Base-by-base conservation (phyloP, 2,888 invertebrate genomes). In the Acanthopleura granulata region DNA sequence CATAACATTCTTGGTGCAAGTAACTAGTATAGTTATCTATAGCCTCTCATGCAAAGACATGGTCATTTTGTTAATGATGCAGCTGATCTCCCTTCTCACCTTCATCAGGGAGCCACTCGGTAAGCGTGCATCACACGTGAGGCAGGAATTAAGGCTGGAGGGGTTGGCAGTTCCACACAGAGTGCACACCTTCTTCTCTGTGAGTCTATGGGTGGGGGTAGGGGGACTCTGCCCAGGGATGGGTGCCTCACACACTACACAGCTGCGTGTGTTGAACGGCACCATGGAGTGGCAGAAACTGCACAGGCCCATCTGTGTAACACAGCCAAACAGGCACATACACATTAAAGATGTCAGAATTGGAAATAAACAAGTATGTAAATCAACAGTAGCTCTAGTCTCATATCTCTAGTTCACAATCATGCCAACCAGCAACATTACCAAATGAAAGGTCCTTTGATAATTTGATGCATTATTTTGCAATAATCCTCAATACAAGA, bases 241-340 rank as follows among this genome's bases (percentile, higher is more conserved):
- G 0, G 88, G 88, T 14, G 87, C 88, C 79, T 90, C 90, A 83
- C 90, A 90, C 12, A 90, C 86, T 16, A 90, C 82, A 81, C 90
- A 90, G 9, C 83, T 84, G 16, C 83, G 73, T 6, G 87, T 86
- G 79, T 89, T 90, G 79, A 90, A 87, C 9, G 90, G 90, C 14
- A 90, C 89, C 27, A 86, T 77, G 4, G 89, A 86, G 74, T 87
- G 85, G 77, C 90, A 90, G 81, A 86, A 85, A 18, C 87, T 84
- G 84, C 90, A 90, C 66, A 84, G 85, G 15, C 89, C 90, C 85
- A 89, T 88, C 89, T 89, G 82, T 16, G 80, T 79, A 15, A 40
- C 18, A 73, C 49, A 49, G 9, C 9, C 3, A 40, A 40, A 40
- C 40, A 40, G 40, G 40, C 3, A 3, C 40, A 76, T 1, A 18